Evolutionary conservation across 2,888 invertebrate species (phyloP), one percentile per base, ranked within the genome.

Genomic region (Xylota sylvarum): DNA sequence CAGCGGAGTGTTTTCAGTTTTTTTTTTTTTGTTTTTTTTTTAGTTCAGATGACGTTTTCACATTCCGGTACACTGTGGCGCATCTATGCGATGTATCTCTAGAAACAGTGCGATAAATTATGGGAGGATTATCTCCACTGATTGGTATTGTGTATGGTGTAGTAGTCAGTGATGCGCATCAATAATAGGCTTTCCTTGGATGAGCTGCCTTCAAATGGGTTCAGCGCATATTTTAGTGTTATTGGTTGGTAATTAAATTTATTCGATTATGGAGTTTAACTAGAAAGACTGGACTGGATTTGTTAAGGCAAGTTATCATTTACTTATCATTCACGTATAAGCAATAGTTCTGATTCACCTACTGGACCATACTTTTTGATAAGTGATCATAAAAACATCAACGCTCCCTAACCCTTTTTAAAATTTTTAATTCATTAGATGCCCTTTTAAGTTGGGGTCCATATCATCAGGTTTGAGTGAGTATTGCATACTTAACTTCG

Each of bases 61-160:
- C 19, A 69, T 55, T 55, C 40, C 27, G 46, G 46, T 19, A 70
- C 46, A 70, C 46, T 46, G 6, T 14, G 17, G 14, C 19, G 27
- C 30, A 58, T 40, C 48, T 65, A 74, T 43, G 73, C 19, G 32
- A 40, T 73, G 48, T 10, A 46, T 43, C 7, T 50, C 19, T 43
- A 55, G 35, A 76, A 55, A 55, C 10, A 17, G 37, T 5, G 79
- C 70, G 72, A 72, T 79, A 79, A 79, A 79, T 79, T 79, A 79
- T 64, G 64, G 48, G 30, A 56, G 46, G 72, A 79, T 79, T 56
- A 79, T 72, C 72, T 56, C 14, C 37, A 30, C 14, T 72, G 79
- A 79, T 79, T 79, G 79, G 79, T 79, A 64, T 58, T 60, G 30
- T 43, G 43, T 70, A n/a, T 1, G 10, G 2, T 35, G 35, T 6